Percentiles rank a stretch among this genome's conserved stretches.
These are phyloP conservation scores for Murina feae DNA, from an alignment of 2,113 vertebrate genomes.

Conservation along the genomic window DNA sequence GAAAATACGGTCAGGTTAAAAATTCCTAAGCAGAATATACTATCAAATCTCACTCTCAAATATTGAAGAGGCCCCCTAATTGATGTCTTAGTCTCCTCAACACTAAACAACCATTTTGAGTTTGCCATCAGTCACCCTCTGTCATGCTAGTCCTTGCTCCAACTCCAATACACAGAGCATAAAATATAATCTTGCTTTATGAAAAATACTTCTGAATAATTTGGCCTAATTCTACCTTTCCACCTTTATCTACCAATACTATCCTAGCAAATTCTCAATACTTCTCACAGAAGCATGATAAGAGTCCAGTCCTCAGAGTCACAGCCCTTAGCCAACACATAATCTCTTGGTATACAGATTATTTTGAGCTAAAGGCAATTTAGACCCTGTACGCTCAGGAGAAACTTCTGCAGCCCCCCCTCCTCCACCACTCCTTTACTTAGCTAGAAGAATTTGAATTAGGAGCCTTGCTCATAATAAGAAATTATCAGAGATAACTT, in stretches of 20 bases:
- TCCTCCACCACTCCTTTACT: neutral
- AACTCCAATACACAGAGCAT: neutral
- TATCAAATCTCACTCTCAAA: neutral
- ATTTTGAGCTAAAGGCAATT: neutral
- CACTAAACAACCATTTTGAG: neutral
- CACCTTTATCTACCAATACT: neutral
- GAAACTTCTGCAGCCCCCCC: neutral
- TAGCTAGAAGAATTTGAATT: neutral
- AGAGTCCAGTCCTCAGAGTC: neutral
- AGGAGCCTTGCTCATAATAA: neutral
- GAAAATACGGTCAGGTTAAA: constrained; percentile 19
- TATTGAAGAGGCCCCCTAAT: neutral
- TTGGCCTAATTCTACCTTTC: neutral
- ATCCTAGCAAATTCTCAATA: neutral
- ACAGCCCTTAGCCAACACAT: neutral
- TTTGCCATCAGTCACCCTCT: neutral
- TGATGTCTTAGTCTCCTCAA: neutral
- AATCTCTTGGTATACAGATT: neutral
- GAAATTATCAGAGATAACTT: neutral
- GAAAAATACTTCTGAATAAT: constrained; percentile 9
- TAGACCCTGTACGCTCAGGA: neutral
- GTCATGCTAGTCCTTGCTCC: neutral
- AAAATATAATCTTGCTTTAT: neutral
- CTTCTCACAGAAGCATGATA: neutral
- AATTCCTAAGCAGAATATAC: neutral